Evolutionary conservation across 2,797 vertebrate genomes (phyloP).

Genomic region (Mormyrus proboscirostris): DNA sequence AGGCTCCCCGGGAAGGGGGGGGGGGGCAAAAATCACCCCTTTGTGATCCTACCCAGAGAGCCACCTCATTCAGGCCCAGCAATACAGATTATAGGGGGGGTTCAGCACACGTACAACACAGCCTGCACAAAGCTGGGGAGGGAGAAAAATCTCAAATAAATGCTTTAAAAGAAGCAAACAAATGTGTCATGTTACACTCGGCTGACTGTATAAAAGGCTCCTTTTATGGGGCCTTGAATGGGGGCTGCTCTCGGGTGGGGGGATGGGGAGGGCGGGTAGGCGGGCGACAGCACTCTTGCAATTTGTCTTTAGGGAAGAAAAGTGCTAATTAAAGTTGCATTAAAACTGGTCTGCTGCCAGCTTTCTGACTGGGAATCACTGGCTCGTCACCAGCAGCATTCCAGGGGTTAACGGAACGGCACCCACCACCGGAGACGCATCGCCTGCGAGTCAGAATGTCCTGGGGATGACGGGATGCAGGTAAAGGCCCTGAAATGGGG

Average conservation of each 20-base stretch:
- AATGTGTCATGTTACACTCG: neutral
- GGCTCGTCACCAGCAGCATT: neutral
- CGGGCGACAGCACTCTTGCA: constrained; percentile 9
- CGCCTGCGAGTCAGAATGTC: neutral
- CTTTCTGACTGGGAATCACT: constrained; percentile 13
- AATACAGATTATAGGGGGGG: neutral
- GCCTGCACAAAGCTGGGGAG: neutral
- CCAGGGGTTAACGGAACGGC: constrained; percentile 7
- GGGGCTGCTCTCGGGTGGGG: neutral
- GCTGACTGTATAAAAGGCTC: constrained; percentile 25
- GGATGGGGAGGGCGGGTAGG: neutral
- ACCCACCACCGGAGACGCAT: no score
- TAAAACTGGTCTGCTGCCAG: constrained; percentile 10
- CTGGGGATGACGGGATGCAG: neutral
- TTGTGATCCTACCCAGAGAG: neutral
- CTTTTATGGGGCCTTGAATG: neutral
- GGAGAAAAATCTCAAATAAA: neutral
- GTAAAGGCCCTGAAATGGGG: neutral
- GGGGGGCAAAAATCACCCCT: neutral
- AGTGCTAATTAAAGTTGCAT: constrained; percentile 31
- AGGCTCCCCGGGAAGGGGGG: neutral
- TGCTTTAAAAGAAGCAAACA: constrained; percentile 16
- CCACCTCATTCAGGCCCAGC: constrained; percentile 11
- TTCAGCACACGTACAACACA: neutral
- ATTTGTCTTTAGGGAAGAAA: constrained; percentile 12